Conservation (phyloP, 2,888 invertebrate species). For the Fissipunctia ypsillon region DNA sequence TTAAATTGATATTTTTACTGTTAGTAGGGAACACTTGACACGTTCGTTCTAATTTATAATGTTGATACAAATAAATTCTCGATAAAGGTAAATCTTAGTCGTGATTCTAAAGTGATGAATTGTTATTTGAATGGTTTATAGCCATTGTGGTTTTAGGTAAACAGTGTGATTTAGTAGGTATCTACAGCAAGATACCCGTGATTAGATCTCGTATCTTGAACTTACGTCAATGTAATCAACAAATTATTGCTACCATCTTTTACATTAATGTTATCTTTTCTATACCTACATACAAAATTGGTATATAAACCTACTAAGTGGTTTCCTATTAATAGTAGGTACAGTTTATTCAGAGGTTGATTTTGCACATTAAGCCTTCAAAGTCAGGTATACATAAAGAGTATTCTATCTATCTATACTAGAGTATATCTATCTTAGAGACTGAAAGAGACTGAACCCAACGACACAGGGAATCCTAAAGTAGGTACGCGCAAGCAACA, state of each 20-base stretch:
- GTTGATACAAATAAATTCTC: constrained; percentile 28
- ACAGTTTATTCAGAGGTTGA: background rate
- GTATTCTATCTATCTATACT: too few species aligned
- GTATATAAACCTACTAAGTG: background rate
- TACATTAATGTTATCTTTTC: constrained; percentile 23
- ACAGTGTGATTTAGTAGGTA: constrained; percentile 31
- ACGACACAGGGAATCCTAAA: background rate
- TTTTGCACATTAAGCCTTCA: background rate
- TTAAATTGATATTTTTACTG: constrained; percentile 57
- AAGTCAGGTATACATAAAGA: background rate
- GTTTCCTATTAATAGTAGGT: background rate
- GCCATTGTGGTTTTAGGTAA: constrained; percentile 27
- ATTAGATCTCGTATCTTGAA: constrained; percentile 48
- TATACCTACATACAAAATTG: background rate
- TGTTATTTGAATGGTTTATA: constrained; percentile 22
- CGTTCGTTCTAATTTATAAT: constrained; percentile 40
- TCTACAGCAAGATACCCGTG: constrained; percentile 24
- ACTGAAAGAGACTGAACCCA: background rate
- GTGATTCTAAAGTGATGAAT: constrained; percentile 34
- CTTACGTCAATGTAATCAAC: constrained; percentile 48
- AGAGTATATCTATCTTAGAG: too few species aligned
- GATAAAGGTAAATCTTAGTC: constrained; percentile 18
- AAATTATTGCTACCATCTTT: constrained; percentile 41
- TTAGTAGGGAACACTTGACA: constrained; percentile 40
- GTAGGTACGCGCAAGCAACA: background rate